Evolutionary conservation across 2,888 invertebrate genomes (phyloP).

Genomic region (Andrena minutula): DNA sequence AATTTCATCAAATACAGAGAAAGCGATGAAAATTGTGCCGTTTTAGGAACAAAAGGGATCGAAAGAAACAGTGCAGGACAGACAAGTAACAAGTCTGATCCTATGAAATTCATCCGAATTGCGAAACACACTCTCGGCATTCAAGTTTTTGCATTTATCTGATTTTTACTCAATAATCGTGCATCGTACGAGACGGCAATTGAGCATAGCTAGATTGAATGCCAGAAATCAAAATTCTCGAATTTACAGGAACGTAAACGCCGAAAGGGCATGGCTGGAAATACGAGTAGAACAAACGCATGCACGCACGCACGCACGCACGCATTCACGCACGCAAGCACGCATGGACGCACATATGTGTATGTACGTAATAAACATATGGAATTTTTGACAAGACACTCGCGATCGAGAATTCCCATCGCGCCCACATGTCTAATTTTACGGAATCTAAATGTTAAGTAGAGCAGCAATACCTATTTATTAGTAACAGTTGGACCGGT

Average conservation of each 20-base stretch:
- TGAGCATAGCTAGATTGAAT: neutral
- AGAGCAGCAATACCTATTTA: too few species aligned
- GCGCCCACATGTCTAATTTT: neutral
- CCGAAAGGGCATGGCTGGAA: neutral
- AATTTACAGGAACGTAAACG: neutral
- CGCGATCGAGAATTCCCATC: neutral
- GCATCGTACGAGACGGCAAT: too few species aligned
- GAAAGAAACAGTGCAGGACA: neutral
- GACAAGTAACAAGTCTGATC: neutral
- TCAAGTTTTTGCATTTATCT: too few species aligned
- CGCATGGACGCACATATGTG: slow-evolving; percentile 12
- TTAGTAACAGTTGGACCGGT: too few species aligned
- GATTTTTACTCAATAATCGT: too few species aligned
- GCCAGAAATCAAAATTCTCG: neutral
- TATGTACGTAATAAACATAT: slow-evolving; percentile 10
- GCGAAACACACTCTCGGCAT: too few species aligned
- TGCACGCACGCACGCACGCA: neutral
- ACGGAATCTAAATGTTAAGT: too few species aligned
- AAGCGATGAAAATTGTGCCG: neutral
- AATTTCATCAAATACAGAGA: too few species aligned
- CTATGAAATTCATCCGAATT: too few species aligned
- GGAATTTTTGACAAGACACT: neutral
- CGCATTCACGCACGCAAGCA: too few species aligned
- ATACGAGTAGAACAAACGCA: neutral
- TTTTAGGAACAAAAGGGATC: neutral